Base-by-base conservation (phyloP, 2,888 invertebrate genomes). In the Malthinus seriepunctatus region DNA sequence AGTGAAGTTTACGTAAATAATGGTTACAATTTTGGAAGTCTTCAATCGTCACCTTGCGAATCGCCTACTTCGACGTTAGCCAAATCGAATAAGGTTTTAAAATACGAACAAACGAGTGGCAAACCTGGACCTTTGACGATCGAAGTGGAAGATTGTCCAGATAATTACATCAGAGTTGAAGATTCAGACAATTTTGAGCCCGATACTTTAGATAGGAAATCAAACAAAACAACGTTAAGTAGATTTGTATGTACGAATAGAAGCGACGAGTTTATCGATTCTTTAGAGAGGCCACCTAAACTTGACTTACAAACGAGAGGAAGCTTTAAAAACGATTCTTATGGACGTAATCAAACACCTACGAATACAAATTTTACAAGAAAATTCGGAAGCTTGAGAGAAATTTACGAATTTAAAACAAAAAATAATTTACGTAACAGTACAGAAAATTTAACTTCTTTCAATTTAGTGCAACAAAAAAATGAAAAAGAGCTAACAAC, bases 121-220 rank as follows among this genome's bases (percentile, higher is more conserved):
- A 88, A 89, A 61, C 90, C 91, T 0, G 92, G 92, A 6, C 91
- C 90, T 69, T 81, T 93, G 71, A 89, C 91, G 32, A 93, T 93
- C 60, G 91, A 91, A 79, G 89, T 93, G 0, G 89, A 89, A 73
- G 92, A 92, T 74, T 86, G 90, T 12, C 88, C 91, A 0, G 88
- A 89, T 67, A 89, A 91, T 71, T 89, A 89, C 65, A 85, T 88
- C 6, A 85, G 84, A 70, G 87, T 89, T 47, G 85, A 90, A 55
- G 93, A 93, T 70, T 91, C 91, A 1, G 91, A 91, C 68, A 88
- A 87, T 52, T 93, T 91, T 69, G 93, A 93, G 75, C 92, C 93
- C 0, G 93, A 93, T 66, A 93, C 93, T 0, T 80, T 93, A 54
- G 93, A 93, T 71, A 82, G 93, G 23, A 92, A 92, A 72, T 87